Percentiles rank a stretch among this genome's conserved stretches.
Conservation (phyloP, 2,113 vertebrate species). For the Phasianus colchicus region DNA sequence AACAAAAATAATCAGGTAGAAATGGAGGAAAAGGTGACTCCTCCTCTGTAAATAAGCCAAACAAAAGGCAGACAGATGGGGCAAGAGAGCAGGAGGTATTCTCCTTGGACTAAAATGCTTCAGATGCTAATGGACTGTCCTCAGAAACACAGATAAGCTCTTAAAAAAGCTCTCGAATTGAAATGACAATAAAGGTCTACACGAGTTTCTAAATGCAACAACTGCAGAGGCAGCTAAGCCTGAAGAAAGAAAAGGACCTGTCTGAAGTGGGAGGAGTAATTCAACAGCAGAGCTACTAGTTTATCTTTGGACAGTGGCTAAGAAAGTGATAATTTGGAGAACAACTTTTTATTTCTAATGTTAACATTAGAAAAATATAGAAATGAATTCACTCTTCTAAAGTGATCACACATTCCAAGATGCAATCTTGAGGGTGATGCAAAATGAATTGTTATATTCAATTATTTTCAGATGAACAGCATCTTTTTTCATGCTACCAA, state of each 20-base stretch:
- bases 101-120: not conserved
- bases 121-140: not conserved
- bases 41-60: not conserved
- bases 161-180: not conserved
- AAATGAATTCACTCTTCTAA: not conserved
- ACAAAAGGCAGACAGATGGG: not conserved
- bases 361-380: not conserved
- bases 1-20: not conserved
- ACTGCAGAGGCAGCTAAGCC: not conserved
- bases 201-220: not conserved
- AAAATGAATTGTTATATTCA: not conserved
- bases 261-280: not conserved
- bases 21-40: not conserved
- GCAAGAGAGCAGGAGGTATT: not conserved
- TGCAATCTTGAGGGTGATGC: not conserved
- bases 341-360: not conserved
- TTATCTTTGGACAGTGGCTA: not conserved
- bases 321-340: not conserved
- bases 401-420: not conserved
- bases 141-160: not conserved
- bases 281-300: not conserved
- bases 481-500: not conserved
- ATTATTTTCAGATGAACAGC: not conserved
- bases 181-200: not conserved
- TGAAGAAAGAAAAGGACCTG: not conserved